Evolutionary conservation across 1,140 invertebrate species (phyloP).

Genomic region (Ostrea edulis): DNA sequence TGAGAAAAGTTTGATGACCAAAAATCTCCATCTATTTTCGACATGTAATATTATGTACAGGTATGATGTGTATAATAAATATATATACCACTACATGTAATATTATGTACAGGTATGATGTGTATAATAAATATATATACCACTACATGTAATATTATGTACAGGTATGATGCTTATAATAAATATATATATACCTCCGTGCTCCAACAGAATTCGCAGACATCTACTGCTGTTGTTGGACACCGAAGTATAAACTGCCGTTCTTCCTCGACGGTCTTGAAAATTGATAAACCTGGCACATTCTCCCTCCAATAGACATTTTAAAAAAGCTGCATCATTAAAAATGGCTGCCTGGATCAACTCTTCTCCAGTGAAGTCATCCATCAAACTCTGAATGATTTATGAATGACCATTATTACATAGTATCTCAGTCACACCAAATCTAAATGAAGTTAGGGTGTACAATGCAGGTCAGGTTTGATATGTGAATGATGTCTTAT

Average conservation of each 20-base stretch:
- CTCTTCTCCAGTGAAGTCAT: constrained; percentile 71
- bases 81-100: too few species aligned
- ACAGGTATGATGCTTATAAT: too few species aligned
- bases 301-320: constrained; percentile 87
- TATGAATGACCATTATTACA: not conserved
- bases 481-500: not conserved
- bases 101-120: too few species aligned
- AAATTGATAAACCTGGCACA: constrained; percentile 85
- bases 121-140: too few species aligned
- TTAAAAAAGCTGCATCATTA: constrained; percentile 93
- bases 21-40: too few species aligned
- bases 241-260: constrained; percentile 91
- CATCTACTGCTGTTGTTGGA: constrained; percentile 92
- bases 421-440: not conserved
- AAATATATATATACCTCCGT: constrained; percentile 84
- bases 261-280: constrained; percentile 88
- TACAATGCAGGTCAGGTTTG: not conserved
- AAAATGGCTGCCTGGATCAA: constrained; percentile 89
- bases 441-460: not conserved
- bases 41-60: too few species aligned
- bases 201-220: constrained; percentile 86
- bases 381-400: constrained; percentile 38
- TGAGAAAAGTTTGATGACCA: too few species aligned
- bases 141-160: too few species aligned
- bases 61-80: too few species aligned